Evolutionary conservation across 2,888 invertebrate genomes (phyloP), one percentile per base, ranked within the genome.

Genomic region (Acleris holmiana): DNA sequence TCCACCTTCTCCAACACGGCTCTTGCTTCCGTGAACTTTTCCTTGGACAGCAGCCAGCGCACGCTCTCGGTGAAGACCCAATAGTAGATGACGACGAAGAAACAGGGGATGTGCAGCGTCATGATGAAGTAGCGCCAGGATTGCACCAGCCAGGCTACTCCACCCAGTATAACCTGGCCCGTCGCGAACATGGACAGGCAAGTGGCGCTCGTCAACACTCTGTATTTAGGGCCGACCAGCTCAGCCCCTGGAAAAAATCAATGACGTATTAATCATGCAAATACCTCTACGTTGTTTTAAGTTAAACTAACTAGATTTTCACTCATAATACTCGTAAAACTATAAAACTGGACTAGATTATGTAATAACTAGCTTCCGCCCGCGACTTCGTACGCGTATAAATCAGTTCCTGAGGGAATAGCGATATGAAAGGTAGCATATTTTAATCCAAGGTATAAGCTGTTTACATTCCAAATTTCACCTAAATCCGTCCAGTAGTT

Each of bases 31-130:
- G 93, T 90, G 64, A 91, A 93, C 72, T 93, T 93, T 29, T 94
- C 93, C 70, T 95, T 95, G 2, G 95, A 94, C 8, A 96, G 83
- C 19, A 97, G 90, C 97, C 97, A 97, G 68, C 97, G 93, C 15
- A 96, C 93, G 46, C 96, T 96, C 85, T 96, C 96, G 0, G 82
- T 73, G 8, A 90, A 69, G 13, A 95, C 71, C 94, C 95, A 95
- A 72, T 95, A 94, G 78, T 96, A 96, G 4, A 90, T 76, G 50
- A 97, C 76, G 59, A 96, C 91, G 0, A 96, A 78, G 61, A 96
- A 85, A 35, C 95, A 94, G 0, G 97, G 97, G 0, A 93, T 89
- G 75, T 96, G 96, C 21, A 96, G 84, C 0, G 94, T 87, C 70
- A 95, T 89, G 57, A 96, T 93, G 69, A 95, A 85, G 69, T 92